phyloP scores from a whole-genome alignment of 2,797 vertebrate species.

The Typhlichthys eigenmanni region DNA sequence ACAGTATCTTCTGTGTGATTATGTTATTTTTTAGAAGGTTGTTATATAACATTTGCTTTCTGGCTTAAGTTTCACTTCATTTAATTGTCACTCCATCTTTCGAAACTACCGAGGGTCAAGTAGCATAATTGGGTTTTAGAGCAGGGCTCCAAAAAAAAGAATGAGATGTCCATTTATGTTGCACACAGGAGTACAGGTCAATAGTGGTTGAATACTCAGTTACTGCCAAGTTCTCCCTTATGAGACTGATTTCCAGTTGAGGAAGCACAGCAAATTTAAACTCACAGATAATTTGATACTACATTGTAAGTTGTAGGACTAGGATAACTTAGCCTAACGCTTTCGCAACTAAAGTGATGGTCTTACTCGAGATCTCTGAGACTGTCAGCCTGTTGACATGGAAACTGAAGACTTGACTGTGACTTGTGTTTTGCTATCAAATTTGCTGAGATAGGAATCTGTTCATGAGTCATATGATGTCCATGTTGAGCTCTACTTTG shows the following conservation, averaged over 20 bases:
- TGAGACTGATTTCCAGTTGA: conserved; percentile 17
- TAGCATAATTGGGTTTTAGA: conserved; percentile 49
- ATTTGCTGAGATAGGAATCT: conserved; percentile 32
- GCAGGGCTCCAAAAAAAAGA: conserved; percentile 25
- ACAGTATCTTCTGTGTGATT: no score
- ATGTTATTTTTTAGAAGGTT: neutral
- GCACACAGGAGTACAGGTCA: conserved; percentile 45
- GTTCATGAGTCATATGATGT: conserved; percentile 27
- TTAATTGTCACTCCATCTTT: conserved; percentile 33
- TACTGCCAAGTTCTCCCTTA: neutral
- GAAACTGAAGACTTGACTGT: conserved; percentile 58
- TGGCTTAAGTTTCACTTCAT: conserved; percentile 33
- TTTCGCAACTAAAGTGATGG: no score
- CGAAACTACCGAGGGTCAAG: conserved; percentile 55
- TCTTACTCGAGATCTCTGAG: conserved; percentile 25
- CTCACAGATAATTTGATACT: neutral
- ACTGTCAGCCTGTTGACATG: conserved; percentile 57
- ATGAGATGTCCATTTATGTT: conserved; percentile 40
- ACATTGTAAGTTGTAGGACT: neutral
- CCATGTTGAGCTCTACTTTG: neutral
- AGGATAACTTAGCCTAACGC: no score
- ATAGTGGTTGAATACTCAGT: conserved; percentile 35
- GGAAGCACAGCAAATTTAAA: conserved; percentile 5
- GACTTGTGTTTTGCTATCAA: conserved; percentile 33
- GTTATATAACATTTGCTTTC: conserved; percentile 16